Base-by-base conservation (phyloP, 2,797 vertebrate species). In the Danio tinwini region DNA sequence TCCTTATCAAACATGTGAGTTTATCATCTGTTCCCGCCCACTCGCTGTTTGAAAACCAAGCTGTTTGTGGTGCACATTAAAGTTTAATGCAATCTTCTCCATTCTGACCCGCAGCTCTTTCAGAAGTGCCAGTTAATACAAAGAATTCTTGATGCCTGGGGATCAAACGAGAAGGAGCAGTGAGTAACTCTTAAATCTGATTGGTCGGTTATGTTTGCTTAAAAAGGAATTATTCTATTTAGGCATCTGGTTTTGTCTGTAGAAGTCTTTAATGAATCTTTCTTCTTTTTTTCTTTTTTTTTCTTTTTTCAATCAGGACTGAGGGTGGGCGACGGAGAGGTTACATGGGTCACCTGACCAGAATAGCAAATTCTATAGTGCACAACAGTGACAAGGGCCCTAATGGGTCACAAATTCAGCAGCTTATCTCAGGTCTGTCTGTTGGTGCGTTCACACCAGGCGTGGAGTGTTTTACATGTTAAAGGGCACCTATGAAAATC, bases 321-420 rank as follows among this genome's bases (percentile, higher is more conserved):
- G 96, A 97, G 90, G 98, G 97, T 82, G 98, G 98, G 80, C 92
- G 95, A 19, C 91, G 97, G 70, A 93, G 97, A 8, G 98, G 98
- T 76, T 99, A 99, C 87, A 99, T 99, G 98, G 97, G 98, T 14
- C 97, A 99, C 87, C 94, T 99, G 75, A 99, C 97, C 21, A 95
- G 98, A 93, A 99, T 99, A 93, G 97, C 97, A 11, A 99, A 99
- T 88, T 98, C 97, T 69, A 94, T 99, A 71, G 96, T 98, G 82
- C 97, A 99, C 80, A 99, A 97, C 81, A 94, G 95, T 19, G 97
- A 99, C 80, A 98, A 99, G 89, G 98, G 98, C 75, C 97, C 97
- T 70, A 98, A 95, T 71, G 95, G 96, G 56, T 85, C 92, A 0
- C 86, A 93, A 82, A 95, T 99, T 79, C 96, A 98, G 85, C 96